A percentile compares a stretch with the other conserved stretches of the same genome.
phyloP scores from a whole-genome alignment of 2,888 invertebrate genomes.

The Galerucella calmariensis region DNA sequence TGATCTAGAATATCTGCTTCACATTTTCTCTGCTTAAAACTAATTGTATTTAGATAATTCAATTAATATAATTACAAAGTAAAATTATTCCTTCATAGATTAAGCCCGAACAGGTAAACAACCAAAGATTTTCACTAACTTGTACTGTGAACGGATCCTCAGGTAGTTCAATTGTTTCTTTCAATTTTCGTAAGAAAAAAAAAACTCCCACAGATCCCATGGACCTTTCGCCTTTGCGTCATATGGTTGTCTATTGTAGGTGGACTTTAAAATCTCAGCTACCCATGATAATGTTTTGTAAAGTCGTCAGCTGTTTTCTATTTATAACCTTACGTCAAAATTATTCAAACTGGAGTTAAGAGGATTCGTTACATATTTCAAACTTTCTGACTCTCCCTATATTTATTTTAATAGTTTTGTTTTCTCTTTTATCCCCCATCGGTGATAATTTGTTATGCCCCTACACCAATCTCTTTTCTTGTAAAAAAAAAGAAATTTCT shows the following conservation, averaged over 20 bases:
- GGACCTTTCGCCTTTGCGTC: slow-evolving; percentile 31
- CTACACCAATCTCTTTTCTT: no score
- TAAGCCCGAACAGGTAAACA: slow-evolving; percentile 22
- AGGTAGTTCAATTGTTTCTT: slow-evolving; percentile 37
- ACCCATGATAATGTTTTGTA: slow-evolving; percentile 32
- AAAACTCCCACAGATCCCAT: slow-evolving; percentile 44
- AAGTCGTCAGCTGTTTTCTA: slow-evolving; percentile 41
- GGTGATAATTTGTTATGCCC: neutral
- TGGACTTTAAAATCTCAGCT: slow-evolving; percentile 43
- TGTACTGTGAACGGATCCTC: slow-evolving; percentile 20
- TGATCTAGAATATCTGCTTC: no score
- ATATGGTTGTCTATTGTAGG: slow-evolving; percentile 41
- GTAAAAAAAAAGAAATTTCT: no score
- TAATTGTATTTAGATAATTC: no score
- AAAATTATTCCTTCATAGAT: no score
- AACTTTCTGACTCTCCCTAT: no score
- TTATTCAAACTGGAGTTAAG: neutral
- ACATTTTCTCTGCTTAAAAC: no score
- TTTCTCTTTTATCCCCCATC: neutral
- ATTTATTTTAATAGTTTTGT: no score
- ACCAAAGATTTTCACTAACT: slow-evolving; percentile 4
- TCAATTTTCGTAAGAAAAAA: slow-evolving; percentile 7
- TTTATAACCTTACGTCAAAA: slow-evolving; percentile 38
- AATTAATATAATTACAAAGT: no score
- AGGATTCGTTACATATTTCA: neutral